Percentiles rank a stretch among this genome's conserved stretches.
phyloP scores from a whole-genome alignment of 2,797 vertebrate genomes.

The Squalus acanthias region DNA sequence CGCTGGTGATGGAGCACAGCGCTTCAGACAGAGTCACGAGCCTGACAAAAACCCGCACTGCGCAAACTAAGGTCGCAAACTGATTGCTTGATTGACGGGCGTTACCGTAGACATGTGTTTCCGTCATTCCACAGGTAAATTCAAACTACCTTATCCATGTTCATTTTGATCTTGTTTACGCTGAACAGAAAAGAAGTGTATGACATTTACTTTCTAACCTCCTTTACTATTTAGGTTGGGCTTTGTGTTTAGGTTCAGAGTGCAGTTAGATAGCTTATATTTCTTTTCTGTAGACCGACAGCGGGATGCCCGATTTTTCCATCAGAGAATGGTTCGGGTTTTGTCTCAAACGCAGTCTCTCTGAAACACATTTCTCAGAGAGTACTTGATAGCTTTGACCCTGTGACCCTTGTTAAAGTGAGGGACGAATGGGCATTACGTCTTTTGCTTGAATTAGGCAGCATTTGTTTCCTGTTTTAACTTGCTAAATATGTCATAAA shows the following conservation, averaged over 20 bases:
- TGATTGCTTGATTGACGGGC: no score
- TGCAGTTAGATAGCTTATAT: not conserved
- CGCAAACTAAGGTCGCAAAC: no score
- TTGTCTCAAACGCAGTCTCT: not conserved
- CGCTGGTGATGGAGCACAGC: no score
- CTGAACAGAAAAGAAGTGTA: no score
- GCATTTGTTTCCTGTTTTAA: constrained; percentile 38
- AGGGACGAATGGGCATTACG: constrained; percentile 14
- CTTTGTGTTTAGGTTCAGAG: not conserved
- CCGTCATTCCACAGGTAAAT: no score
- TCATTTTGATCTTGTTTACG: no score
- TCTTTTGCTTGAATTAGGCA: constrained; percentile 34
- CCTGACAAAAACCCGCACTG: no score
- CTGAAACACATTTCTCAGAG: not conserved
- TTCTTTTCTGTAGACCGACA: no score
- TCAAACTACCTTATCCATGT: no score
- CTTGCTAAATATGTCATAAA: constrained; percentile 35
- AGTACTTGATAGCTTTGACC: constrained; percentile 31
- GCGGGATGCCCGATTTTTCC: not conserved
- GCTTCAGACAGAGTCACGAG: no score
- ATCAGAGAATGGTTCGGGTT: not conserved
- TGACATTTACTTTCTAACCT: not conserved
- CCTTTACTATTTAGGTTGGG: no score
- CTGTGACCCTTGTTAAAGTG: not conserved
- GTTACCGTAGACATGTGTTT: no score